Conservation (phyloP, 2,797 vertebrate species). For the Hydrophis major region DNA sequence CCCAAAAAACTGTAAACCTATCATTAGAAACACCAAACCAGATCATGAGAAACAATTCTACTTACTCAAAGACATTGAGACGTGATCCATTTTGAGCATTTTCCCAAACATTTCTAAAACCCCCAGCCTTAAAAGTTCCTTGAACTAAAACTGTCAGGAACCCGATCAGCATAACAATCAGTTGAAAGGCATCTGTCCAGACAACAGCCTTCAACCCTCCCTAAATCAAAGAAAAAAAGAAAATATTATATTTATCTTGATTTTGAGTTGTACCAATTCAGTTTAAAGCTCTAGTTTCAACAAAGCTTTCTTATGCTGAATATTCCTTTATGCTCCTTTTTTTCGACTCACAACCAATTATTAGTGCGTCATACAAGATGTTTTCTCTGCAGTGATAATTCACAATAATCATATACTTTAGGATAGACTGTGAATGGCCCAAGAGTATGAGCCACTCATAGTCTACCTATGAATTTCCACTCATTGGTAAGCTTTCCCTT, state of each 20-base stretch:
- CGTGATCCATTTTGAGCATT: constrained; percentile 71
- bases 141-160: constrained; percentile 78
- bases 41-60: not conserved
- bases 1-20: not conserved
- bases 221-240: constrained; percentile 62
- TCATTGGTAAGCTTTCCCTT: not conserved
- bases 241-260: not conserved
- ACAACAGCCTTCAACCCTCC: constrained; percentile 84
- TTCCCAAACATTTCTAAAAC: constrained; percentile 71
- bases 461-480: not conserved
- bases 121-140: constrained; percentile 71
- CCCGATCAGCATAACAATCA: constrained; percentile 81
- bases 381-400: not conserved
- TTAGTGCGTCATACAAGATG: not conserved
- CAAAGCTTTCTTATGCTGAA: not conserved
- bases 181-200: constrained; percentile 88
- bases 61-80: constrained; percentile 78
- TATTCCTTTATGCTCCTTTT: not conserved
- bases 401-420: not conserved
- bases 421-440: not conserved
- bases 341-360: not conserved
- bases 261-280: not conserved
- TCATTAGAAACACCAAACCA: not conserved
- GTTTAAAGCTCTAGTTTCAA: not conserved
- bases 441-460: not conserved